These are phyloP conservation scores for Epinotia nisella DNA, from an alignment of 2,888 invertebrate species.

Conservation along the genomic window DNA sequence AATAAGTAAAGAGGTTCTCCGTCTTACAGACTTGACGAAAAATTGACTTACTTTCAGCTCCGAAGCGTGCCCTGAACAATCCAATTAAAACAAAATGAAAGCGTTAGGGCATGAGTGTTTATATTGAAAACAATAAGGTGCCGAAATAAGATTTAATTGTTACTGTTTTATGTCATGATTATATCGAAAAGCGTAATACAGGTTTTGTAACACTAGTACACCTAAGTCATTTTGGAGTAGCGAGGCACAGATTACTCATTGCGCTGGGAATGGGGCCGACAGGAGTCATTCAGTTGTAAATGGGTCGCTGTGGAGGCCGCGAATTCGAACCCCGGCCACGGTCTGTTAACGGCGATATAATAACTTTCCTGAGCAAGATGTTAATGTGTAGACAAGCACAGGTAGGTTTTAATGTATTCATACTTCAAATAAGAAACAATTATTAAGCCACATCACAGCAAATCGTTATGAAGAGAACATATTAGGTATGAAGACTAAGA, in stretches of 20 bases:
- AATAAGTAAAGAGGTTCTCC: constrained; percentile 3
- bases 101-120: constrained; percentile 33
- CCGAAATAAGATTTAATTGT: constrained; percentile 34
- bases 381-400: not conserved
- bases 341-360: constrained; percentile 36
- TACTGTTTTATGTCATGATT: not conserved
- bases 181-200: constrained; percentile 3
- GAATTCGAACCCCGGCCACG: constrained; percentile 37
- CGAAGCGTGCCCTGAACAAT: constrained; percentile 24
- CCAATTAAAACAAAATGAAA: constrained; percentile 34
- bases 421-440: not conserved
- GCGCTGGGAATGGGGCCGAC: constrained; percentile 20
- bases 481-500: not conserved
- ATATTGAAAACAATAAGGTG: constrained; percentile 35
- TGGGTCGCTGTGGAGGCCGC: constrained; percentile 36
- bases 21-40: constrained; percentile 13
- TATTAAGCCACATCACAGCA: not conserved
- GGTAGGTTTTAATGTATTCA: not conserved
- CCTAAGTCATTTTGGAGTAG: constrained; percentile 14
- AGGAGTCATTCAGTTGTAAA: constrained; percentile 34
- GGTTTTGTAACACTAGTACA: not conserved
- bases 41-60: constrained; percentile 25
- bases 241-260: constrained; percentile 15
- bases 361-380: constrained; percentile 34
- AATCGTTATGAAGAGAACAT: not conserved